These are phyloP conservation scores for Ascaphus truei DNA, from an alignment of 2,113 vertebrate genomes.

Conservation along the genomic window DNA sequence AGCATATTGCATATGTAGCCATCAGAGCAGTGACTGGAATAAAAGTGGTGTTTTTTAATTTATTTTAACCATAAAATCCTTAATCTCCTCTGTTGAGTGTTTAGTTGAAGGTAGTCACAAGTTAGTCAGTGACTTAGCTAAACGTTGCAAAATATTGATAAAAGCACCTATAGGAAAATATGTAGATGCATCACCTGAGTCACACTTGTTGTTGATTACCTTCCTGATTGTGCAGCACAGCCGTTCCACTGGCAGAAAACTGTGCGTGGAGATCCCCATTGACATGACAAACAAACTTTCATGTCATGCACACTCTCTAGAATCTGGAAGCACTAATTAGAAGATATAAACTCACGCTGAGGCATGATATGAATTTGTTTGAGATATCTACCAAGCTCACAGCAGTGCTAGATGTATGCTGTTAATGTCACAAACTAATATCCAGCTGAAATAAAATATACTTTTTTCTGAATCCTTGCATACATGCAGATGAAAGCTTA, in stretches of 20 bases:
- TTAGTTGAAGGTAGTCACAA: too few species aligned
- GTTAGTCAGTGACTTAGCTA: too few species aligned
- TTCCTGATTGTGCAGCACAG: constrained; percentile 42
- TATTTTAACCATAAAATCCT: too few species aligned
- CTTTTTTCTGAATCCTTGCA: constrained; percentile 52
- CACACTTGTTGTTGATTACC: constrained; percentile 53
- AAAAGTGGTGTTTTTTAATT: too few species aligned
- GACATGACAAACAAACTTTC: constrained; percentile 64
- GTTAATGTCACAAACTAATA: constrained; percentile 61
- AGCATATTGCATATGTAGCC: too few species aligned
- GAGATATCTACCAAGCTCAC: constrained; percentile 65
- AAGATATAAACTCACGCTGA: constrained; percentile 71
- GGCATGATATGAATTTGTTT: constrained; percentile 69
- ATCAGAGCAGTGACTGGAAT: too few species aligned
- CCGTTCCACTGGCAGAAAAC: constrained; percentile 45
- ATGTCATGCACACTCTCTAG: constrained; percentile 62
- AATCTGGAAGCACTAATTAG: constrained; percentile 72
- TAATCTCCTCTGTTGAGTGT: too few species aligned
- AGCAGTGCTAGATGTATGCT: constrained; percentile 69
- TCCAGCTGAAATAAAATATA: constrained; percentile 46
- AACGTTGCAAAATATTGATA: too few species aligned
- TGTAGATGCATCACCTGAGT: too few species aligned
- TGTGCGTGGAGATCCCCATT: constrained; percentile 53
- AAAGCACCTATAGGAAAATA: too few species aligned
- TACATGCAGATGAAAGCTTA: constrained; percentile 35